phyloP scores from a whole-genome alignment of 2,797 vertebrate species.

The Siniperca obscura region DNA sequence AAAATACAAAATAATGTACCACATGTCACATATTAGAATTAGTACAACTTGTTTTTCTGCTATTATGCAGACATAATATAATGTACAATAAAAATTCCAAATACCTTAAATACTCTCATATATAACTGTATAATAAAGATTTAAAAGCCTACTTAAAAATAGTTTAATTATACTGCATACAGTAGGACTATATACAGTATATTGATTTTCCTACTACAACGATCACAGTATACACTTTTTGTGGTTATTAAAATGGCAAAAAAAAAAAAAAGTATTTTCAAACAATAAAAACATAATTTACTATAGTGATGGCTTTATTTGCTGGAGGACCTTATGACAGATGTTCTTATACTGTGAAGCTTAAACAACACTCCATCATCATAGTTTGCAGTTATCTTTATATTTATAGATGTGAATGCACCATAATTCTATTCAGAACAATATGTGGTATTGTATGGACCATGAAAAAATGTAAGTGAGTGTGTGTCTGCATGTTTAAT shows the following conservation, averaged over 20 bases:
- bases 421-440: background rate
- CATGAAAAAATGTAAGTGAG: background rate
- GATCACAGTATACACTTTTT: background rate
- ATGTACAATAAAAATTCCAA: background rate
- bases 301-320: background rate
- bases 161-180: background rate
- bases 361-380: background rate
- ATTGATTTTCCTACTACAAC: background rate
- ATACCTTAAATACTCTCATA: background rate
- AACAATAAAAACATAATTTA: background rate
- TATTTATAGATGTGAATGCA: background rate
- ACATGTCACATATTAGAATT: background rate
- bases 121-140: background rate
- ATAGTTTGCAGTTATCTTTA: background rate
- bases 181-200: background rate
- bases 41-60: background rate
- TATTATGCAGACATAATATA: background rate
- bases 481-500: background rate
- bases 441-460: slow-evolving; percentile 15
- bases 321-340: background rate
- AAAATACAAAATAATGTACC: background rate
- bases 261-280: background rate
- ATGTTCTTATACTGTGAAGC: background rate
- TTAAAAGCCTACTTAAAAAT: background rate
- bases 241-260: too few relatives aligned